These are phyloP conservation scores for Bruchidius siliquastri DNA, from an alignment of 2,888 invertebrate species.

Conservation along the genomic window DNA sequence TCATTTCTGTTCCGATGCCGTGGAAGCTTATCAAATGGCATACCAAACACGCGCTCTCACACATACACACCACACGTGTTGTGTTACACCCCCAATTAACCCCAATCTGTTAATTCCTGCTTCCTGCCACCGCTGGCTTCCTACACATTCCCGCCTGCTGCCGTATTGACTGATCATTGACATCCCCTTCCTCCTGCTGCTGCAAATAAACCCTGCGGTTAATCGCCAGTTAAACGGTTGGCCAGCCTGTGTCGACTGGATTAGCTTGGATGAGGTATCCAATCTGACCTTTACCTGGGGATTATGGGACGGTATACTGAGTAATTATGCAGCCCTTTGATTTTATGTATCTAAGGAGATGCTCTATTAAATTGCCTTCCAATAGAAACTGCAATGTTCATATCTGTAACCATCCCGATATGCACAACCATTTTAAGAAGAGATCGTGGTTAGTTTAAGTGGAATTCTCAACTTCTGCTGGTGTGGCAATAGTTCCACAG, in stretches of 20 bases:
- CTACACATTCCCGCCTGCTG: background rate
- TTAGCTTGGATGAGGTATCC: background rate
- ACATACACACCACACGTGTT: background rate
- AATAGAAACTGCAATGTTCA: too few relatives aligned
- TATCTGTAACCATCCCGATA: too few relatives aligned
- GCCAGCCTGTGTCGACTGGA: background rate
- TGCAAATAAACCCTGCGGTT: background rate
- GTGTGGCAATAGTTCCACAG: too few relatives aligned
- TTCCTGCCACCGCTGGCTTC: background rate
- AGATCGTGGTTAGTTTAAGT: too few relatives aligned
- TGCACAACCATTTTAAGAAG: too few relatives aligned
- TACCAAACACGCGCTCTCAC: background rate
- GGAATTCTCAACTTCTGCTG: too few relatives aligned
- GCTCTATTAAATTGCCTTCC: background rate
- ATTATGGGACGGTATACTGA: background rate
- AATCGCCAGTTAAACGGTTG: background rate
- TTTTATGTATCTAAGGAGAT: background rate
- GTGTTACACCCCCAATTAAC: background rate
- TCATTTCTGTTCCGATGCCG: background rate
- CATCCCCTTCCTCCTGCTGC: background rate
- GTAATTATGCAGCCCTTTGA: background rate
- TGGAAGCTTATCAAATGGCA: background rate
- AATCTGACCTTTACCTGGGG: background rate
- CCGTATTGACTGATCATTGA: background rate
- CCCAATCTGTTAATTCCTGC: background rate